Conservation (phyloP, 2,797 vertebrate species). For the Enoplosus armatus region DNA sequence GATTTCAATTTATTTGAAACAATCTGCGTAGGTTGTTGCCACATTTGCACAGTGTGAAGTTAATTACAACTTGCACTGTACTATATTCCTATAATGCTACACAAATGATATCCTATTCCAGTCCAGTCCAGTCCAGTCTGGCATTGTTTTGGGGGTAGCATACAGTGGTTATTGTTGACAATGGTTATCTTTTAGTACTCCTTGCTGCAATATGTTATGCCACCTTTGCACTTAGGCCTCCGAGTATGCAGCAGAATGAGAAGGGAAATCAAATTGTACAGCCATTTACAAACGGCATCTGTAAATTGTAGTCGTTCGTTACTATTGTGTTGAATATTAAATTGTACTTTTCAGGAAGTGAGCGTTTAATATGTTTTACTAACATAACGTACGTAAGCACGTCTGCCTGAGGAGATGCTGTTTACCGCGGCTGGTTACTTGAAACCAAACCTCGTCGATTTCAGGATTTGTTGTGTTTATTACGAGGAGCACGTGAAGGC, state of each 20-base stretch:
- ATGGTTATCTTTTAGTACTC: background rate
- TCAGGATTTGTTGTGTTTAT: background rate
- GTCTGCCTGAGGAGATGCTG: background rate
- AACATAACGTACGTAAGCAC: too few species aligned
- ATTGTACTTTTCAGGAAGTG: too few species aligned
- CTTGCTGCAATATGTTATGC: background rate
- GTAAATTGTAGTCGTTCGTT: background rate
- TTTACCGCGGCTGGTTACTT: background rate
- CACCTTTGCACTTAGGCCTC: too few species aligned
- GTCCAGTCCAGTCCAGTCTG: background rate
- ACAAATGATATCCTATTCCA: background rate
- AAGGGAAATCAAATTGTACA: background rate
- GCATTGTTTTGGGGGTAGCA: background rate
- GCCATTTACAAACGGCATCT: too few species aligned
- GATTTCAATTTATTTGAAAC: background rate
- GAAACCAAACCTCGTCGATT: background rate
- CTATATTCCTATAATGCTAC: background rate
- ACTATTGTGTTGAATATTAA: background rate
- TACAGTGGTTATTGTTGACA: background rate
- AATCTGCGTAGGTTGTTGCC: background rate
- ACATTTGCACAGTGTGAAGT: background rate
- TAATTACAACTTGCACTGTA: background rate
- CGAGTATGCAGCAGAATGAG: background rate
- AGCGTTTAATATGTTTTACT: background rate
- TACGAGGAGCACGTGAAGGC: constrained; percentile 64